Conservation (phyloP, 2,888 invertebrate genomes). For the Chloromyia formosa region DNA sequence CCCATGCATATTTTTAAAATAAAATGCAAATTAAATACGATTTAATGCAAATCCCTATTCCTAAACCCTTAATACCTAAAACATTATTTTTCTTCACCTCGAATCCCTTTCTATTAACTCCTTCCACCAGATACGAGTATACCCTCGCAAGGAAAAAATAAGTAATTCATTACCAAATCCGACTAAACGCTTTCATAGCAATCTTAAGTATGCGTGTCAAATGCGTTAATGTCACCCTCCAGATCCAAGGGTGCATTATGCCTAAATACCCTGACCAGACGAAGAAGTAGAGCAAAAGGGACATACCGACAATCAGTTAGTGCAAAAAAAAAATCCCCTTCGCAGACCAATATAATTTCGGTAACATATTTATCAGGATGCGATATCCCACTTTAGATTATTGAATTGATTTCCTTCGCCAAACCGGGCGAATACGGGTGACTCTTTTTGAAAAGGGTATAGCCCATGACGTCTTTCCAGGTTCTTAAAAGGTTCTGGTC, state of each 20-base stretch:
- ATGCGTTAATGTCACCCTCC: slow-evolving; percentile 47
- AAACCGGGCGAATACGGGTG: background rate
- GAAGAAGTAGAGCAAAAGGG: slow-evolving; percentile 6
- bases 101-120: background rate
- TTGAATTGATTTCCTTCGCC: slow-evolving; percentile 46
- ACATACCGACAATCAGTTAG: slow-evolving; percentile 17
- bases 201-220: slow-evolving; percentile 46
- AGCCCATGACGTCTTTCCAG: background rate
- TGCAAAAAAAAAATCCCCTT: slow-evolving; percentile 13
- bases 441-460: slow-evolving; percentile 1
- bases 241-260: slow-evolving; percentile 43
- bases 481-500: background rate
- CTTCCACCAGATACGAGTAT: background rate
- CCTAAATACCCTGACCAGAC: slow-evolving; percentile 32
- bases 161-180: slow-evolving; percentile 42
- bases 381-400: slow-evolving; percentile 44
- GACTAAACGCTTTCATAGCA: slow-evolving; percentile 24
- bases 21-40: no score
- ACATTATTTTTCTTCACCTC: background rate
- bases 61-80: background rate
- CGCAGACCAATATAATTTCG: slow-evolving; percentile 24
- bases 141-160: background rate
- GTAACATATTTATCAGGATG: slow-evolving; percentile 45
- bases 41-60: background rate
- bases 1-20: no score